Evolutionary conservation across 2,888 invertebrate genomes (phyloP).

Genomic region (Stictocephala bisonia): DNA sequence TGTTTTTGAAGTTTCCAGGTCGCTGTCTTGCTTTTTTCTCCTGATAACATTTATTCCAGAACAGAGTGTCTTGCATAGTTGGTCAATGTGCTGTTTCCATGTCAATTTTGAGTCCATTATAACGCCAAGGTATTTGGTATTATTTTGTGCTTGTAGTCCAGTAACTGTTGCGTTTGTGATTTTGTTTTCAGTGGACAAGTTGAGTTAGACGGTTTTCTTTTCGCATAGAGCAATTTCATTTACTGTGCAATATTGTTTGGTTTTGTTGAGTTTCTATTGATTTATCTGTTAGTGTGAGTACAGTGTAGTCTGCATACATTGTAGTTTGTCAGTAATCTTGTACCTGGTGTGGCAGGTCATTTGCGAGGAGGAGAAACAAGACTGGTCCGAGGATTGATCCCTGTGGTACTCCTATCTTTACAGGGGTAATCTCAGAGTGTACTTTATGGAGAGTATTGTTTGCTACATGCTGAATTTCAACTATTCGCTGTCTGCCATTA

Average conservation of each 20-base stretch:
- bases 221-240: not conserved
- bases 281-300: no score
- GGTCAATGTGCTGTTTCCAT: conserved; percentile 6
- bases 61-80: not conserved
- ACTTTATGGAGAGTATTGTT: not conserved
- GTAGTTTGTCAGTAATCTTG: no score
- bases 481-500: conserved; percentile 2
- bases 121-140: no score
- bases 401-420: no score
- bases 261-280: conserved; percentile 5
- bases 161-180: no score
- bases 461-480: not conserved
- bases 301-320: no score
- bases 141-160: no score
- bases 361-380: no score
- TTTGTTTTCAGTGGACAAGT: not conserved
- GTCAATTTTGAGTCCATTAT: not conserved
- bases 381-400: no score
- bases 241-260: not conserved
- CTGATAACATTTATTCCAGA: conserved; percentile 1
- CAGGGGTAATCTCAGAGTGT: not conserved
- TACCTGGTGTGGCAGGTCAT: no score
- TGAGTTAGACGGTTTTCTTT: not conserved
- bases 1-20: no score
- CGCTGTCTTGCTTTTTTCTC: no score